phyloP scores from a whole-genome alignment of 2,113 vertebrate species.

The Nettapus auritus region DNA sequence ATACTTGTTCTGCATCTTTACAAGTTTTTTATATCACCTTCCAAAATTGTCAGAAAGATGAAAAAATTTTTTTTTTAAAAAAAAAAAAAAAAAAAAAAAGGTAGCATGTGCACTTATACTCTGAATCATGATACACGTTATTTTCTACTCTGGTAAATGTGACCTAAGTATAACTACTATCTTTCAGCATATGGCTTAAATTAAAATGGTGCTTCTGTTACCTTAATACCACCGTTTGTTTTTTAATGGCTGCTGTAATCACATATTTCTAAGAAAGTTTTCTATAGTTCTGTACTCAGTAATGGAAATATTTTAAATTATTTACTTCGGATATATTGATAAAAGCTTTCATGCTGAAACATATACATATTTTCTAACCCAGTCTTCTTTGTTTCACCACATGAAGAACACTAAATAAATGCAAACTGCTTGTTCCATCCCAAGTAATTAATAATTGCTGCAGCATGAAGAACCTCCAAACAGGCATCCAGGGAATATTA shows the following conservation, averaged over 20 bases:
- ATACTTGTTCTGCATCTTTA: constrained; percentile 25
- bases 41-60: constrained; percentile 5
- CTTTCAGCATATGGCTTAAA: background rate
- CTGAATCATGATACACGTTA: constrained; percentile 2
- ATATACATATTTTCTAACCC: background rate
- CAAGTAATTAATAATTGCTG: background rate
- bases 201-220: constrained; percentile 7
- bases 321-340: background rate
- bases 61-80: no score
- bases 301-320: constrained; percentile 13
- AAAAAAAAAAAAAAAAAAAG: background rate
- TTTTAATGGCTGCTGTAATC: background rate
- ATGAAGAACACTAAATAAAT: background rate
- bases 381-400: background rate
- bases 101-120: background rate
- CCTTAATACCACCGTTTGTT: background rate
- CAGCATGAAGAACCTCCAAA: background rate
- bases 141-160: background rate
- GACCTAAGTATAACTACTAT: background rate
- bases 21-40: background rate
- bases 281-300: background rate
- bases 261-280: constrained; percentile 7
- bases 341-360: background rate
- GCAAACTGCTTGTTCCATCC: background rate
- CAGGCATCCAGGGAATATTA: background rate